phyloP scores from a whole-genome alignment of 2,113 vertebrate genomes.

The Syrmaticus mikado region DNA sequence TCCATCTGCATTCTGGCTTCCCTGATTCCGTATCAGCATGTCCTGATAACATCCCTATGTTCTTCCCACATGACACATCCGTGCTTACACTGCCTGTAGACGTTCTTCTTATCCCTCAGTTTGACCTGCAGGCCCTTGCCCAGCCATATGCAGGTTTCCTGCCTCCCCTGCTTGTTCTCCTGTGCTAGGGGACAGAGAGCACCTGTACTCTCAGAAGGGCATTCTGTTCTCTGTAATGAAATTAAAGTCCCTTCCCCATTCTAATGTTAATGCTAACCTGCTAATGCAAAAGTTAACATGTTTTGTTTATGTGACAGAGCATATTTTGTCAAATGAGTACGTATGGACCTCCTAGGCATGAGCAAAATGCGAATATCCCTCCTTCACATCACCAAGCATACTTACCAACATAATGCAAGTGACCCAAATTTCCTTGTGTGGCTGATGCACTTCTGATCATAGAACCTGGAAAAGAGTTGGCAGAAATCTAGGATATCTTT shows the following conservation, averaged over 20 bases:
- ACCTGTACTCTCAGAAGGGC: too few relatives aligned
- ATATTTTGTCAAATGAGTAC: not conserved
- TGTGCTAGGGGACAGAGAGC: too few relatives aligned
- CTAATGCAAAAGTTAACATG: not conserved
- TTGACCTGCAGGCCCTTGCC: too few relatives aligned
- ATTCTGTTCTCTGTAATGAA: not conserved
- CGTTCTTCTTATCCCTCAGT: too few relatives aligned
- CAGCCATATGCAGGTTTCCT: too few relatives aligned
- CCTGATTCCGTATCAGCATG: too few relatives aligned
- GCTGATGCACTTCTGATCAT: not conserved
- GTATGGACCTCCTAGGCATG: not conserved
- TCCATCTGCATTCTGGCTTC: too few relatives aligned
- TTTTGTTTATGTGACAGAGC: not conserved
- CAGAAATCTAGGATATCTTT: accelerated
- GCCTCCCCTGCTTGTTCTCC: too few relatives aligned
- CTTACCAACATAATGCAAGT: not conserved
- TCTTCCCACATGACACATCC: too few relatives aligned
- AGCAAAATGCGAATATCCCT: not conserved
- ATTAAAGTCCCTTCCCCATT: not conserved
- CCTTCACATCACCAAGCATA: not conserved
- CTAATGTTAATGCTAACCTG: not conserved
- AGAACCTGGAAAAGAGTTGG: not conserved
- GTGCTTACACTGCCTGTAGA: too few relatives aligned
- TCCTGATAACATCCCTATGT: too few relatives aligned
- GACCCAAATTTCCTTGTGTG: not conserved